A percentile compares a stretch with the other conserved stretches of the same genome.
Conservation (phyloP, 2,797 vertebrate genomes). For the Tragopan temminckii region DNA sequence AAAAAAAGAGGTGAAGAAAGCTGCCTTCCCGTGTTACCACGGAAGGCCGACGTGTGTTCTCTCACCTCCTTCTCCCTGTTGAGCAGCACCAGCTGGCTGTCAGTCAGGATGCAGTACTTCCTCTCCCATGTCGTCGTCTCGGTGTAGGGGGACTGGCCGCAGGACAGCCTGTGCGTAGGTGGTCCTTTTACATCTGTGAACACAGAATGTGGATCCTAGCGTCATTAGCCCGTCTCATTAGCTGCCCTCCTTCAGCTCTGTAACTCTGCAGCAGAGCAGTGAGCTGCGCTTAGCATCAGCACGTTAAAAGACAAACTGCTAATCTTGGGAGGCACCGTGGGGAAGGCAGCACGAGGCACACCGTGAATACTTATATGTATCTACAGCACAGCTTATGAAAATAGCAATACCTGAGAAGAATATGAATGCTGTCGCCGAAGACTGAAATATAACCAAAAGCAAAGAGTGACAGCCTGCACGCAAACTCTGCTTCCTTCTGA, state of each 20-base stretch:
- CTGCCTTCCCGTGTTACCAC: not conserved
- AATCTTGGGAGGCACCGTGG: not conserved
- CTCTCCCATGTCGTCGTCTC: conserved; percentile 91
- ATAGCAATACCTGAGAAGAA: not conserved
- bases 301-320: not conserved
- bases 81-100: conserved; percentile 94
- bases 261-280: not conserved
- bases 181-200: conserved; percentile 93
- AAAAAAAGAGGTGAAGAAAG: not conserved
- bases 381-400: not conserved
- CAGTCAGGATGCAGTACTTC: conserved; percentile 94
- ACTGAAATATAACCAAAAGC: not conserved
- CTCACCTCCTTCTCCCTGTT: conserved; percentile 93
- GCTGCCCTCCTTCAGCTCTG: not conserved
- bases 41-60: accelerated
- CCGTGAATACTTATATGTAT: not conserved
- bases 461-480: not conserved
- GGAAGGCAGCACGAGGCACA: not conserved
- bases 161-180: conserved; percentile 92
- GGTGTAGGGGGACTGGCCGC: conserved; percentile 91
- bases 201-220: not conserved
- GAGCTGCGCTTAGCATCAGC: not conserved
- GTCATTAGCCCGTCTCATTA: not conserved
- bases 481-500: not conserved
- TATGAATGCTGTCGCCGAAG: not conserved